phyloP scores from a whole-genome alignment of 2,113 vertebrate genomes.

The Onychorhynchus coronatus region DNA sequence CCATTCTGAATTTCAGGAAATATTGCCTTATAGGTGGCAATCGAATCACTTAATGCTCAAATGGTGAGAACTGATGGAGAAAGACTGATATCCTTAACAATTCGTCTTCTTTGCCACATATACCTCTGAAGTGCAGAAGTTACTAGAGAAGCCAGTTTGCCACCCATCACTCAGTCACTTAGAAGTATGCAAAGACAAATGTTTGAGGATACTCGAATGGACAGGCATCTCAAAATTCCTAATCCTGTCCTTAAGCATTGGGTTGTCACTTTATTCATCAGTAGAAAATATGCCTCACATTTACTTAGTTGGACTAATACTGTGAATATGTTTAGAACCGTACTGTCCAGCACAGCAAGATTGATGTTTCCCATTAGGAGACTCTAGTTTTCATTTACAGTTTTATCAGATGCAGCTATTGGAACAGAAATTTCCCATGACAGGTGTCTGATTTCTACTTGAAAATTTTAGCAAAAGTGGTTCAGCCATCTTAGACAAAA shows the following conservation, averaged over 20 bases:
- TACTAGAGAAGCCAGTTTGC: not conserved
- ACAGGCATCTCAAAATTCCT: not conserved
- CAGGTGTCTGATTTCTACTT: not conserved
- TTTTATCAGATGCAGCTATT: not conserved
- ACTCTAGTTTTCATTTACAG: not conserved
- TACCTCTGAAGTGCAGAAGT: not conserved
- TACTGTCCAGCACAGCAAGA: not conserved
- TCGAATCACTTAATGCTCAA: not conserved
- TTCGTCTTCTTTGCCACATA: not conserved
- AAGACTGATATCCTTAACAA: not conserved
- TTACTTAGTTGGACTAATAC: not conserved
- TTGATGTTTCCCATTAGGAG: slow-evolving; percentile 5
- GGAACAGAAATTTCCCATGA: not conserved
- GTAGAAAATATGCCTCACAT: not conserved
- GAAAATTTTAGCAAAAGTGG: not conserved
- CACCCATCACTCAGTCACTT: not conserved
- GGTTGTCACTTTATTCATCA: not conserved
- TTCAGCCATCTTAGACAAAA: not conserved
- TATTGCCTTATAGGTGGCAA: not conserved
- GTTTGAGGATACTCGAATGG: not conserved
- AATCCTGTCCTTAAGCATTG: not conserved
- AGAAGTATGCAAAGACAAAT: not conserved
- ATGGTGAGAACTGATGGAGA: not conserved
- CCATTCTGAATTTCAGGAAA: not conserved
- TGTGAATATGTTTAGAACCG: not conserved